phyloP scores from a whole-genome alignment of 2,113 vertebrate genomes.

The Otocyon megalotis region DNA sequence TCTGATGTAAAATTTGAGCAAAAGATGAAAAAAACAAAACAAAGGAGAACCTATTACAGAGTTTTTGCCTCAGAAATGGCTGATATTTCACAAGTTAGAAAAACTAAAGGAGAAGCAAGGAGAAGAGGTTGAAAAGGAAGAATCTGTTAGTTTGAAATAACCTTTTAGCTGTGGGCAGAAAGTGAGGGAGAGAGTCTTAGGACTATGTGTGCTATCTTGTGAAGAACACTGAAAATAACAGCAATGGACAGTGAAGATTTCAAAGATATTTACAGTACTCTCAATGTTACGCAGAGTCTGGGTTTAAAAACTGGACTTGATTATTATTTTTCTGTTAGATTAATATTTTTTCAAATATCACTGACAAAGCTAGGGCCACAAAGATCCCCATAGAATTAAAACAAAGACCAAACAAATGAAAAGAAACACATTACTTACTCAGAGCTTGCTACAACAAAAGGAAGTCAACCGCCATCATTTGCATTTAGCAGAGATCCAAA shows the following conservation, averaged over 20 bases:
- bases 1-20: background rate
- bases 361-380: background rate
- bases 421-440: background rate
- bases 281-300: background rate
- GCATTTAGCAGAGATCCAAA: background rate
- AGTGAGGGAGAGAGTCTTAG: background rate
- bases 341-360: background rate
- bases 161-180: background rate
- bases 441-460: background rate
- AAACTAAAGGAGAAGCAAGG: background rate
- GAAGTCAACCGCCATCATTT: background rate
- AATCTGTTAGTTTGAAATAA: background rate
- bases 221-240: background rate
- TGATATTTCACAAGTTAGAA: background rate
- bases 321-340: background rate
- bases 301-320: background rate
- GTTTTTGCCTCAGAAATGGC: background rate
- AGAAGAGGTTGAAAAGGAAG: background rate
- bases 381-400: background rate
- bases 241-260: background rate
- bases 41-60: background rate
- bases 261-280: background rate
- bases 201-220: background rate
- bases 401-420: background rate
- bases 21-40: background rate